Base-by-base conservation (phyloP, 2,797 vertebrate species). In the Siniperca scherzeri region DNA sequence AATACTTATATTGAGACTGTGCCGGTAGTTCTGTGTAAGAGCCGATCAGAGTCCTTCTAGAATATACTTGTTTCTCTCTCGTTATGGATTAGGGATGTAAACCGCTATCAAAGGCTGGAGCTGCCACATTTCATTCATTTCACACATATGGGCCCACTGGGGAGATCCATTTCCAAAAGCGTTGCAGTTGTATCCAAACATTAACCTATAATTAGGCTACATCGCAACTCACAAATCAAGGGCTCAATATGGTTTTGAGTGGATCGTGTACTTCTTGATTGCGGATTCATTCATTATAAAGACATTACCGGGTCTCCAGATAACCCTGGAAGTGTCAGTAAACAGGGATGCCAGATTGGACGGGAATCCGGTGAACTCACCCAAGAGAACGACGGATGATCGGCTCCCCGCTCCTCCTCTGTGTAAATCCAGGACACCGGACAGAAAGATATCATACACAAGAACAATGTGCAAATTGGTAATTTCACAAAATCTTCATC, bases 401-500 rank as follows among this genome's bases (percentile, higher is more conserved):
- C 90, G 77, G 85, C 86, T 94, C 91, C 87, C 85, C 91, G 87
- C 90, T 89, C 87, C 87, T 87, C 88, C 93, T 92, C 93, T 85
- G 93, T 82, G 95, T 88, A 93, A 85, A 94, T 96, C 96, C 96
- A 95, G 94, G 93, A 94, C 93, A 92, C 81, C 85, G 75, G 67
- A 36, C 82, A 42, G 25, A 46, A 66, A 80, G 11, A 12, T 42
- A 38, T 19, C 1, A 64, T 0, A 38, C 68, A 25, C 25, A 8
- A 64, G n/a, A 77, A 65, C 22, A 22, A 66, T 61, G 70, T 50
- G 50, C 6, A 64, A 64, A 65, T 25, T 22, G 70, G 55, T 66
- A 65, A 89, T 90, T 84, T 94, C 81, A 88, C 90, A 48, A 81
- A 80, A 84, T 82, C 89, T 74, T 90, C 75, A 84, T 92, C 84